phyloP scores from a whole-genome alignment of 2,797 vertebrate genomes.

The Halcyon badia region DNA sequence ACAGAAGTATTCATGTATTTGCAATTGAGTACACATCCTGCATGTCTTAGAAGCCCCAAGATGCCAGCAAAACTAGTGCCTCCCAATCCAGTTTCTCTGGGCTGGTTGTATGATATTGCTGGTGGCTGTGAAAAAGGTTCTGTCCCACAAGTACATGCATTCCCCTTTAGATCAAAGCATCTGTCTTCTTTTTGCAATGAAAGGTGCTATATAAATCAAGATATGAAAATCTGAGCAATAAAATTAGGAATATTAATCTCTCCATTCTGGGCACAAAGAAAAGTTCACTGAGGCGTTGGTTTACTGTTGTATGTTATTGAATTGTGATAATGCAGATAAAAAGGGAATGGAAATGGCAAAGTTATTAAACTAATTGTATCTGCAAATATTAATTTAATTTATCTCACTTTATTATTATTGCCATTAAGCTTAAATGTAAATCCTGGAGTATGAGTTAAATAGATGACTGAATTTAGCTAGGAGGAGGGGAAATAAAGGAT shows the following conservation, averaged over 20 bases:
- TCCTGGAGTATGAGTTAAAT: slow-evolving; percentile 62
- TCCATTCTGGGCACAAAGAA: not conserved
- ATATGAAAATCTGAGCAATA: slow-evolving; percentile 40
- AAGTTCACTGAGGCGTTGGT: slow-evolving; percentile 28
- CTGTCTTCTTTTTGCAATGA: slow-evolving; percentile 27
- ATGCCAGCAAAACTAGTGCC: not conserved
- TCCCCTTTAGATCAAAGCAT: not conserved
- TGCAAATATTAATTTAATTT: slow-evolving; percentile 67
- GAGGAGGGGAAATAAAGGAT: slow-evolving; percentile 7
- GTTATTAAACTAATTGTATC: slow-evolving; percentile 68
- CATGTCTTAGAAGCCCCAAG: not conserved
- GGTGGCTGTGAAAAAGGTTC: not conserved
- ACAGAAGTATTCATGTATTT: not conserved
- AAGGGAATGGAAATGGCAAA: slow-evolving; percentile 34
- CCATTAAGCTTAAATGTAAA: slow-evolving; percentile 55
- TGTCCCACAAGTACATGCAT: not conserved
- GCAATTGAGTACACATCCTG: not conserved
- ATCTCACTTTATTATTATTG: slow-evolving; percentile 56
- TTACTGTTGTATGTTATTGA: not conserved
- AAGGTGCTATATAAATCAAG: not conserved
- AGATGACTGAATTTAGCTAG: slow-evolving; percentile 20
- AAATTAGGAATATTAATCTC: slow-evolving; percentile 57
- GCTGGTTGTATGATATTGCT: not conserved
- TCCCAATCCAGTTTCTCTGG: not conserved
- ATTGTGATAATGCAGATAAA: slow-evolving; percentile 55